phyloP scores from a whole-genome alignment of 2,888 invertebrate species.

The Anorthoa munda region DNA sequence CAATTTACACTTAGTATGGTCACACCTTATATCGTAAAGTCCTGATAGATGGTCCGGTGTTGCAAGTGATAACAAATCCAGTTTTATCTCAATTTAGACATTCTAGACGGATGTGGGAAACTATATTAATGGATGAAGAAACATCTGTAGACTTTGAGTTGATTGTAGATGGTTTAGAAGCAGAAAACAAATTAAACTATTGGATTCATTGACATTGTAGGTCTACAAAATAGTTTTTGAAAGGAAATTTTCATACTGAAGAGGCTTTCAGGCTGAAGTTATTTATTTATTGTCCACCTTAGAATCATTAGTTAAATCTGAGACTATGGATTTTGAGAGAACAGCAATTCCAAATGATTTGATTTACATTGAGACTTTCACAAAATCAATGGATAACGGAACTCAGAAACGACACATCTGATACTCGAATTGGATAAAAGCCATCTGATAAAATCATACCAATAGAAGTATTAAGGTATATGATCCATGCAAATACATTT shows the following conservation, averaged over 20 bases:
- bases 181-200: too few species aligned
- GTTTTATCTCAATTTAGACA: background rate
- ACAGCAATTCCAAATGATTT: too few species aligned
- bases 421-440: background rate
- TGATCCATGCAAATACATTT: background rate
- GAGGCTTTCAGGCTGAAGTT: too few species aligned
- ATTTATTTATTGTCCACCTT: background rate
- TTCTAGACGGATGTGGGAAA: background rate
- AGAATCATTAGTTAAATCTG: background rate
- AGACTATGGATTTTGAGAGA: too few species aligned
- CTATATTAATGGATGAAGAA: background rate
- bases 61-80: conserved; percentile 40
- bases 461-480: background rate
- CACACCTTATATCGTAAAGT: conserved; percentile 15
- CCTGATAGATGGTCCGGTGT: conserved; percentile 17
- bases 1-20: conserved; percentile 13
- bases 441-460: background rate
- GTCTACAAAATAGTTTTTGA: too few species aligned
- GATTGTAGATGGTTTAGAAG: too few species aligned
- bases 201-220: background rate
- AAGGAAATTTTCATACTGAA: background rate
- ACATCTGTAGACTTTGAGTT: background rate
- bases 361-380: background rate
- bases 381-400: too few species aligned
- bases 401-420: background rate